Evolutionary conservation across 2,113 vertebrate species (phyloP).

Genomic region (Cyanoramphus novaezelandiae): DNA sequence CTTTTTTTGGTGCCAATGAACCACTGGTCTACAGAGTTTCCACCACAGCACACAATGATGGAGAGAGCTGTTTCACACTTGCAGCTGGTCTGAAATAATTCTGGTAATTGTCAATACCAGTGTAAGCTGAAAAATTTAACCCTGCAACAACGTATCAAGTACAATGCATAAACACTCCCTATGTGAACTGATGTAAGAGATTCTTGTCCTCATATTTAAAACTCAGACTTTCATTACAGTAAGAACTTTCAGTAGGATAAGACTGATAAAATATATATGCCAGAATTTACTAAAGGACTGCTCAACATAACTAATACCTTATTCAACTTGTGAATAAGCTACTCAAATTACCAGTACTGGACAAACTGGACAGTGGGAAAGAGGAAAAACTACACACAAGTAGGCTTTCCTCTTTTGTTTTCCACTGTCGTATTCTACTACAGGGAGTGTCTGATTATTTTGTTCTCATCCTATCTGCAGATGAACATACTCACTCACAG

Average conservation of each 20-base stretch:
- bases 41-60: not conserved
- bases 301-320: not conserved
- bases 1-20: not conserved
- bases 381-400: not conserved
- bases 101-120: not conserved
- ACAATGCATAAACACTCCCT: not conserved
- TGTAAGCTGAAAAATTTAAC: not conserved
- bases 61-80: not conserved
- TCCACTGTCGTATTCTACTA: not conserved
- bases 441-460: not conserved
- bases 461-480: not conserved
- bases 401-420: not conserved
- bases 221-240: not conserved
- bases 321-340: not conserved
- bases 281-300: not conserved
- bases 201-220: not conserved
- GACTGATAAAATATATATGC: not conserved
- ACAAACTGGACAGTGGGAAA: not conserved
- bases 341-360: not conserved
- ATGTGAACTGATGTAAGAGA: not conserved
- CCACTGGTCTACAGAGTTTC: not conserved
- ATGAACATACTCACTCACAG: rapidly evolving
- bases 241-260: not conserved
- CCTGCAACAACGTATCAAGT: not conserved
- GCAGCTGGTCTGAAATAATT: not conserved